Base-by-base conservation (phyloP, 2,888 invertebrate genomes). In the Lycia hirtaria region DNA sequence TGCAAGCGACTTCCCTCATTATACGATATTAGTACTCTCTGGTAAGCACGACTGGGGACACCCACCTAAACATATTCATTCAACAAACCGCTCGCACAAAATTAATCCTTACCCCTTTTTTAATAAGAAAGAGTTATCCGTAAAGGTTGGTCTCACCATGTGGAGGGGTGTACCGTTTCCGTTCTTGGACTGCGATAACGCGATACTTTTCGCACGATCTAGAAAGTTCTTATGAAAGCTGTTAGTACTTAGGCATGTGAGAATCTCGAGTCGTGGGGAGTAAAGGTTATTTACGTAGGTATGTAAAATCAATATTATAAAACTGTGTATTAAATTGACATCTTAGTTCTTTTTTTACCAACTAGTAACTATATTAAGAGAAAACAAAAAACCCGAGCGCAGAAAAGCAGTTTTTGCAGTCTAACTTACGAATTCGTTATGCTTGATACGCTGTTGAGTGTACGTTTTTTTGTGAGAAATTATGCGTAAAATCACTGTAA, bases 1-100 rank as follows among this genome's bases (percentile, higher is more conserved):
- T 66, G 62, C 63, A 50, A 60, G 52, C 67, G 41, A 69, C 72
- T 69, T 73, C 71, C 74, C 70, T 69, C 57, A 72, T 73, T 75
- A 75, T 57, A 38, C 24, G 62, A 66, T 62, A 70, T 65, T 66
- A 64, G 53, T 60, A 59, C 62, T 55, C 62, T 22, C 28, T 43
- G 41, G 49, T 50, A 47, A 49, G 47, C 56, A 44, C 45, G 49
- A 59, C 48, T 54, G 28, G n/a, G 26, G 37, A 53, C 52, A 44
- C 37, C 24, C 24, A 30, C 2, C 26, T 22, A 15, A 22, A 14
- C 47, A 49, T 37, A 12, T 40, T 38, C 41, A 26, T 9, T 17
- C 33, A 33, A 22, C 32, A 28, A 38, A 35, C 22, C 17, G 40
- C 30, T n/a, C 26, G 10, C 6, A n/a, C 22, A 0, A 60, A 30